Base-by-base conservation (phyloP, 2,888 invertebrate species). In the Gisinianus flammeolus region DNA sequence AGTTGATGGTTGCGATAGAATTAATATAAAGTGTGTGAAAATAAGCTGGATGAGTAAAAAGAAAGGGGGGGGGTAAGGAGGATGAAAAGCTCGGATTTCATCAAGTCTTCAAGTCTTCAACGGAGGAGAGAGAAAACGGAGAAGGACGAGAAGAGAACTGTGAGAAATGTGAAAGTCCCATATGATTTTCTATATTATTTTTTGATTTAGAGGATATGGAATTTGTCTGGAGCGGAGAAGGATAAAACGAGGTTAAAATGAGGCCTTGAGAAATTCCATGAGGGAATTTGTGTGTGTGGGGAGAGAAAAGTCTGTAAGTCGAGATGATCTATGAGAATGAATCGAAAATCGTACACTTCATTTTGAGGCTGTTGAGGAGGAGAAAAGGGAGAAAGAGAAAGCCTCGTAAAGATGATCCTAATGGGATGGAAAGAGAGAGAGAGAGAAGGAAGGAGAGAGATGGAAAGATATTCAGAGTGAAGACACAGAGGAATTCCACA, bases 1-100 rank as follows among this genome's bases (percentile, higher is more conserved):
- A 77, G 72, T 72, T 77, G 72, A 77, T 77, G 77, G 72, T 71
- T 72, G 77, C 54, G n/a, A n/a, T n/a, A n/a, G 71, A 77, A 77
- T 71, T 77, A 71, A 62, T 71, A 77, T 77, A 62, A 71, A 72
- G 77, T 71, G 77, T 24, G 24, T 12, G 58, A 8, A 58, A n/a
- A 24, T 8, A 58, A 58, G 8, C 5, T 58, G 22, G n/a, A 19
- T 12, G n/a, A 58, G 58, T 5, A 30, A 16, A 28, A 24, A 28
- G 64, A 30, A 24, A 22, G 26, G 26, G 64, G 28, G 19, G 64
- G 19, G 19, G 8, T 24, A 26, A 64, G 64, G 26, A 24, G 22
- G 30, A 64, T 26, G 22, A 26, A 64, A n/a, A 64, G 64, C 12
- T n/a, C n/a, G 30, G 24, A 64, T 64, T 22, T 64, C 64, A 64